Conservation (phyloP, 1,140 invertebrate genomes). For the Calosoma granatense region DNA sequence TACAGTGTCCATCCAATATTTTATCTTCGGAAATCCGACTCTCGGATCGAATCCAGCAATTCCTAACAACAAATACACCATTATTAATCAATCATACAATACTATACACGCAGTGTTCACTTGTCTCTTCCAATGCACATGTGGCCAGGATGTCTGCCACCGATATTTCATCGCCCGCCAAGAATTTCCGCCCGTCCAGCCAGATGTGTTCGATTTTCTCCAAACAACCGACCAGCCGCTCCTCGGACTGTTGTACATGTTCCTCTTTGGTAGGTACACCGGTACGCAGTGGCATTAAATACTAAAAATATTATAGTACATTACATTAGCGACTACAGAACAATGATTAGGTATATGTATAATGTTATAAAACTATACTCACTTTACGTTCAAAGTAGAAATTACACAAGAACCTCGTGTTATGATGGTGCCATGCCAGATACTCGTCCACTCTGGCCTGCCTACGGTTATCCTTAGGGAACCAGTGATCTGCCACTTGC, state of each 20-base stretch:
- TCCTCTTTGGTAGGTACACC: not conserved
- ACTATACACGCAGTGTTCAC: conserved; percentile 38
- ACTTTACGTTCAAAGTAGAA: conserved; percentile 56
- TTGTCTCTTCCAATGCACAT: conserved; percentile 78
- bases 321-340: not conserved
- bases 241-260: not conserved
- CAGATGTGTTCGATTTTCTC: conserved; percentile 52
- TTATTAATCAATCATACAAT: not conserved
- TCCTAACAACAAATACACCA: conserved; percentile 34
- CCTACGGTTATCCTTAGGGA: conserved; percentile 51
- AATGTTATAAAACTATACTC: conserved; percentile 16
- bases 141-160: conserved; percentile 71
- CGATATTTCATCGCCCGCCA: conserved; percentile 54
- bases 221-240: conserved; percentile 41
- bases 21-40: conserved; percentile 44
- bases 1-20: conserved; percentile 54
- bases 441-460: conserved; percentile 68
- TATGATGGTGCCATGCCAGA: conserved; percentile 71
- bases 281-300: not conserved
- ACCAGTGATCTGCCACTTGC: conserved; percentile 45
- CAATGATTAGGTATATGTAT: not conserved
- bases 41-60: conserved; percentile 52
- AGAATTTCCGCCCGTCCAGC: conserved; percentile 47
- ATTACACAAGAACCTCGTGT: conserved; percentile 51
- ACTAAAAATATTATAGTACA: not conserved